phyloP scores from a whole-genome alignment of 92 coral and sea anemone genomes.

The Heliopora coerulea region DNA sequence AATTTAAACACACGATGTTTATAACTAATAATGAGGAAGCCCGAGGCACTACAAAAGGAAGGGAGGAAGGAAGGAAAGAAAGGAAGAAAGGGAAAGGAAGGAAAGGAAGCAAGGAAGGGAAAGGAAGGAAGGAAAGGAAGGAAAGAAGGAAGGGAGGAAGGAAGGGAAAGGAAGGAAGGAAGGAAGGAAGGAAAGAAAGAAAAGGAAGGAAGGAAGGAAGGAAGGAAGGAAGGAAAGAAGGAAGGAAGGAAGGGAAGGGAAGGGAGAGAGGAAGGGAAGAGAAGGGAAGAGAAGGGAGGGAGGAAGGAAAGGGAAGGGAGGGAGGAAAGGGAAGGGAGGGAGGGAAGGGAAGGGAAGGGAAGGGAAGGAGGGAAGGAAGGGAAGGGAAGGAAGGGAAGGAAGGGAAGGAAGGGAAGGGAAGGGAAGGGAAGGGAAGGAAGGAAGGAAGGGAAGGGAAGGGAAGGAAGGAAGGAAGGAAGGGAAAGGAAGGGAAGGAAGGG shows the following conservation, averaged over 20 bases:
- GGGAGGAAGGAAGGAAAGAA: constrained; percentile 14
- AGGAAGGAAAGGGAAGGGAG: not conserved
- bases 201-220: not conserved
- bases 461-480: not conserved
- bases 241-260: constrained; percentile 13
- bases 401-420: too few relatives aligned
- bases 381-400: not conserved
- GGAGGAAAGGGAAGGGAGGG: not conserved
- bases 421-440: not conserved
- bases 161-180: constrained; percentile 4
- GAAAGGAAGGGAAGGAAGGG: not conserved
- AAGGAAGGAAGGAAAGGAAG: constrained; percentile 14
- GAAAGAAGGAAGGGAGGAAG: constrained; percentile 5
- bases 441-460: not conserved
- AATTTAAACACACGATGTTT: too few relatives aligned
- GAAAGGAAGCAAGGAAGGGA: constrained; percentile 15
- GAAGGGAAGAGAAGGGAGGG: not conserved
- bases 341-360: not conserved
- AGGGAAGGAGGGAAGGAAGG: too few relatives aligned
- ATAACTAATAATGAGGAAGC: constrained; percentile 30
- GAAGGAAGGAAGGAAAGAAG: constrained; percentile 2
- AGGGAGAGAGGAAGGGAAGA: constrained; percentile 4
- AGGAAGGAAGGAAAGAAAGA: not conserved
- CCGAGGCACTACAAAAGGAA: constrained; percentile 3
- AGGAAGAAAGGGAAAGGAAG: constrained; percentile 7